Evolutionary conservation across 2,797 vertebrate species (phyloP).

Genomic region (Cichlasoma orientale): DNA sequence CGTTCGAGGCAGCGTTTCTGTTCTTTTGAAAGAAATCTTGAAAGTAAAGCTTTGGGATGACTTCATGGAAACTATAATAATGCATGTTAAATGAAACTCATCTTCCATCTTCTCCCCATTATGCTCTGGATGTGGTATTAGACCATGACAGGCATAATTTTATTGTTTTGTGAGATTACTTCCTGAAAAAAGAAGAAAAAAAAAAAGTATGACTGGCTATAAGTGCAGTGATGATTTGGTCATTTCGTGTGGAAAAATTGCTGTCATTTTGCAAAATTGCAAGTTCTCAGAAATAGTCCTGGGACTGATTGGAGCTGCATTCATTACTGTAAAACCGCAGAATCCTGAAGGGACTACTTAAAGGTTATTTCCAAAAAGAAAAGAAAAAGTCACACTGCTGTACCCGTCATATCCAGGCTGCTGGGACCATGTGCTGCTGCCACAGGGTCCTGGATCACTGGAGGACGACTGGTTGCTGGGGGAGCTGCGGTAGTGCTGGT

Average conservation of each 20-base stretch:
- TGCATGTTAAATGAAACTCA: conserved; percentile 13
- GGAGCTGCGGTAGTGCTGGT: conserved; percentile 90
- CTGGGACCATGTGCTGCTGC: conserved; percentile 91
- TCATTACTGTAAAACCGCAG: conserved; percentile 34
- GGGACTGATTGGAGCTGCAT: conserved; percentile 56
- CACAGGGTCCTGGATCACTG: conserved; percentile 92
- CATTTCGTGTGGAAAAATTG: conserved; percentile 64
- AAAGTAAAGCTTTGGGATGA: conserved; percentile 18
- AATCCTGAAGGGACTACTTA: conserved; percentile 9
- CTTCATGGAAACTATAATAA: conserved; percentile 27
- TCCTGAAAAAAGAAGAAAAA: not conserved
- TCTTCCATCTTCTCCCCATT: conserved; percentile 13
- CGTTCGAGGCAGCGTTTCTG: conserved; percentile 8
- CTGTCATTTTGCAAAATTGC: conserved; percentile 63
- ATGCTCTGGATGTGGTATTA: conserved; percentile 14
- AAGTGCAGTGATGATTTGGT: conserved; percentile 49
- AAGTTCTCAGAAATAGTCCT: conserved; percentile 46
- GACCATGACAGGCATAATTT: not conserved
- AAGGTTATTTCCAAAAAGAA: not conserved
- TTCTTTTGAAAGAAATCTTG: conserved; percentile 12
- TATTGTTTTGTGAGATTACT: conserved; percentile 35
- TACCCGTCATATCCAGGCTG: conserved; percentile 94
- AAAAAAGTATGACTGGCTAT: conserved; percentile 10
- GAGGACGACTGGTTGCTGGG: conserved; percentile 98
- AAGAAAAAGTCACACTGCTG: not conserved